Base-by-base conservation (phyloP, 2,888 invertebrate species). In the Acanthosepion pharaonis region DNA sequence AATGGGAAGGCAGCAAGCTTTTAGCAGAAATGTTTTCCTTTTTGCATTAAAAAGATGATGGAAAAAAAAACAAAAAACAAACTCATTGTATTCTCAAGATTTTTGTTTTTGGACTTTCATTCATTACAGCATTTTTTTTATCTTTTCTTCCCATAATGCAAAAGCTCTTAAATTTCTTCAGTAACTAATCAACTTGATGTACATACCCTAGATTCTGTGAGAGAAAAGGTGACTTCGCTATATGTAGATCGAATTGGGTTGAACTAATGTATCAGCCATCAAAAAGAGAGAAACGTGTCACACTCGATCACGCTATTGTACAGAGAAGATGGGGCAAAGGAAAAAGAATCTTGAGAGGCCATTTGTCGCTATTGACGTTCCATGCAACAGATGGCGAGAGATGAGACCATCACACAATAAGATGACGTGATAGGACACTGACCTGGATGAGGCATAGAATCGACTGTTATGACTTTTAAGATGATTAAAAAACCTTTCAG, bases 181-280 rank as follows among this genome's bases (percentile, higher is more conserved):
- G 78, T n/a, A 59, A n/a, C 78, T 78, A 78, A 78, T 78, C 78
- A 78, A 78, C 78, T n/a, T 78, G 78, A 78, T 78, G 78, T n/a
- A 18, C 33, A 11, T 78, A 78, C 78, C n/a, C 8, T 78, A n/a
- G n/a, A 15, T n/a, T n/a, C 78, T 9, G 78, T 5, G 18, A 8
- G n/a, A 33, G 78, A 15, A 78, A 78, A n/a, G 15, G 15, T n/a
- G n/a, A 15, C n/a, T 78, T 78, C n/a, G 78, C n/a, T 78, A n/a
- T 78, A 78, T 15, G 9, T n/a, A 78, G 59, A 33, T 18, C n/a
- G 78, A 18, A n/a, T n/a, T n/a, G n/a, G 18, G 28, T 78, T 11
- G 3, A n/a, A 15, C 15, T 78, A 11, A 33, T 78, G n/a, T 33
- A n/a, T 3, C n/a, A 33, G 78, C 78, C n/a, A 78, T 78, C 33